Conservation (phyloP, 2,797 vertebrate species). For the Babyrousa celebensis region DNA sequence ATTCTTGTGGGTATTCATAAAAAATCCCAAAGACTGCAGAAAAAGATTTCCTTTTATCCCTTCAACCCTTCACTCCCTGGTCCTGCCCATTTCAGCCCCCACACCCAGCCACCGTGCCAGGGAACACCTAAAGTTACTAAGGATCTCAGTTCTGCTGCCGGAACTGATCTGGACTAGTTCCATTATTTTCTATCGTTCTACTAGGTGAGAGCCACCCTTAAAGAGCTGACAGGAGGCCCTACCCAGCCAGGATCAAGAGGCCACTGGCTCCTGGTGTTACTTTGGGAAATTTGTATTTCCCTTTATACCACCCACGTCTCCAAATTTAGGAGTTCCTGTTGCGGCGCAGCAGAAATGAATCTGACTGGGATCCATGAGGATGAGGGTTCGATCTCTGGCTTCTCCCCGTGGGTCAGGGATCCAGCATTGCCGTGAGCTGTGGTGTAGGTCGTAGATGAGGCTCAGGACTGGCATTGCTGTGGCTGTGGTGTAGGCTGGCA, state of each 20-base stretch:
- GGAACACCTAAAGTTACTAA: background rate
- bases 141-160: background rate
- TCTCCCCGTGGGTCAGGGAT: too few relatives aligned
- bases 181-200: background rate
- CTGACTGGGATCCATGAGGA: too few relatives aligned
- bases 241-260: background rate
- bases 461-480: too few relatives aligned
- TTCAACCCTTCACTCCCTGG: background rate
- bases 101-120: accelerated
- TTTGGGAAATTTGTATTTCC: background rate
- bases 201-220: background rate
- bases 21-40: slow-evolving; percentile 12
- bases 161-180: background rate
- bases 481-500: too few relatives aligned
- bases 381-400: too few relatives aligned
- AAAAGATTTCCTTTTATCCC: background rate
- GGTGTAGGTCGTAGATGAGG: too few relatives aligned
- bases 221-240: background rate
- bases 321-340: background rate
- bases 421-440: too few relatives aligned
- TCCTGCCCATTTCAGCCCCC: background rate
- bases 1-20: background rate
- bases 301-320: background rate
- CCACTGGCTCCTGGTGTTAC: background rate
- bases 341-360: too few relatives aligned